These are phyloP conservation scores for Mesorhabditis sp. DNA, from an alignment of 2,888 invertebrate species.

Conservation along the genomic window DNA sequence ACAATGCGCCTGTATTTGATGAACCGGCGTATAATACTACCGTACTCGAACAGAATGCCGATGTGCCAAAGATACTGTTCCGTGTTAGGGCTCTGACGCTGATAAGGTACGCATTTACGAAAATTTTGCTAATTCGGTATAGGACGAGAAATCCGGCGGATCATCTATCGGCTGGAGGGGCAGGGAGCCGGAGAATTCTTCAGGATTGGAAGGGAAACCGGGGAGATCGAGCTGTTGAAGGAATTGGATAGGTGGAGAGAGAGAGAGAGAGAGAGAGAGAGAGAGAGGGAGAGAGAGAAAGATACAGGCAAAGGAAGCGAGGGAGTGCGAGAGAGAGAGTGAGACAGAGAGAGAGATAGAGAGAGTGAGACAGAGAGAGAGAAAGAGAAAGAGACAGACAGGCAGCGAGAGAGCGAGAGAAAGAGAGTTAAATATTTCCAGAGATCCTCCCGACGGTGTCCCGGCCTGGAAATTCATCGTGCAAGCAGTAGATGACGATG, in stretches of 20 bases:
- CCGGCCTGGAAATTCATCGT: constrained; percentile 55
- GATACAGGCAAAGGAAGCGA: not conserved
- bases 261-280: not conserved
- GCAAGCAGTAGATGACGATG: constrained; percentile 56
- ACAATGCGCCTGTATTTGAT: constrained; percentile 59
- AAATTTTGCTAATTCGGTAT: constrained; percentile 8
- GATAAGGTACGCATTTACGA: constrained; percentile 44
- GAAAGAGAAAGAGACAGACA: not conserved
- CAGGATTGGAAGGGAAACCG: constrained; percentile 59
- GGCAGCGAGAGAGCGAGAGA: not conserved
- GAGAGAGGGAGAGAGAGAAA: not conserved
- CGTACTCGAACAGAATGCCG: constrained; percentile 49
- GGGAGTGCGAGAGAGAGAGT: not conserved
- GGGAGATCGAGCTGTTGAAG: constrained; percentile 62
- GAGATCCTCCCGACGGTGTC: constrained; percentile 87
- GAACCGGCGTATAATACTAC: constrained; percentile 39
- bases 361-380: not conserved
- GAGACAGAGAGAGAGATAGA: constrained; percentile 29
- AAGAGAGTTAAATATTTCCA: constrained; percentile 54
- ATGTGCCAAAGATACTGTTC: constrained; percentile 48
- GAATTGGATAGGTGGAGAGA: constrained; percentile 4
- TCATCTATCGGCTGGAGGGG: constrained; percentile 55
- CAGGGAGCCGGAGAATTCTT: constrained; percentile 61
- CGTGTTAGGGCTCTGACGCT: constrained; percentile 50
- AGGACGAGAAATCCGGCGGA: constrained; percentile 41